Base-by-base conservation (phyloP, 2,797 vertebrate species). In the Capromys pilorides region DNA sequence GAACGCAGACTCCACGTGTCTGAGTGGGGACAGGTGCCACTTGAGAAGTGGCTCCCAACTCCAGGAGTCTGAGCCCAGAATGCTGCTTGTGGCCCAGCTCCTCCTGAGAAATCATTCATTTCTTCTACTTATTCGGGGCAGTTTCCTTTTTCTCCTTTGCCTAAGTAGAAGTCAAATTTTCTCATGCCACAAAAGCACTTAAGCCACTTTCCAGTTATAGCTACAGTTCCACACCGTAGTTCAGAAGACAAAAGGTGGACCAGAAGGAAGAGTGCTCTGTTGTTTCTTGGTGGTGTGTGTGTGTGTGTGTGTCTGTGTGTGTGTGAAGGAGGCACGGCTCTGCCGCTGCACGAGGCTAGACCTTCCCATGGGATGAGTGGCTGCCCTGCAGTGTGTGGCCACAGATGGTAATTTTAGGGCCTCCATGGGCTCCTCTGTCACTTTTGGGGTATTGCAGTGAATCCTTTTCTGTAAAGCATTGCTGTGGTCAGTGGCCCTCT, bases 1-100 rank as follows among this genome's bases (percentile, higher is more conserved):
- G 71, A 75, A 41, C 14, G 39, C 22, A 41, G 39, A 31, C 45
- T 77, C 24, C 41, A 28, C 12, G 45, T 3, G 75, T 31, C 75
- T 28, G 73, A 28, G 12, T 77, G 41, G 31, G 45, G 45, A 31
- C 26, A 9, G 2, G 7, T 31, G 45, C 75, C 18, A 11, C 41
- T 75, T 31, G 26, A 28, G 41, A 6, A 7, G 12, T 16, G 26
- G 12, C 41, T 31, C 12, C 73, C 41, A 28, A 13, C 73, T 77
- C 12, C 13, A 18, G 13, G 57, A 54, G 26, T 77, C 51, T 77
- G 3, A 54, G 67, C 0, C 13, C 11, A 61, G 67, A 59, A 21
- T 12, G 7, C 36, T 0, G 7, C 2, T 10, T 39, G 4, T 28
- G 14, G 84, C 64, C 59, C 66, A 2, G 4, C 10, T 19, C 21